Evolutionary conservation across 2,797 vertebrate species (phyloP), one percentile per base, ranked within the genome.

Genomic region (Gephyroberyx darwinii): DNA sequence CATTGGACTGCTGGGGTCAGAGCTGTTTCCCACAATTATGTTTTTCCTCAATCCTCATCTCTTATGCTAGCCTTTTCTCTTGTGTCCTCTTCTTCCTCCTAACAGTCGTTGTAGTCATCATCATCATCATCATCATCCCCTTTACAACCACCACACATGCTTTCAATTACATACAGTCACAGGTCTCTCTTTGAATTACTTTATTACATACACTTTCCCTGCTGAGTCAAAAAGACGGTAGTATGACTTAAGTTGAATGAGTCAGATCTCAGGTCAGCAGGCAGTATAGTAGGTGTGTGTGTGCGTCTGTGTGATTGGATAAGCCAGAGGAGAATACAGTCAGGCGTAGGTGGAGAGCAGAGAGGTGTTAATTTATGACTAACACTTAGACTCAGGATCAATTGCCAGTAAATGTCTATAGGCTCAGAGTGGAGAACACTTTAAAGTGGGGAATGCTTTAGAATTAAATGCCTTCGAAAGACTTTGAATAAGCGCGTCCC

Each of bases 321-420:
- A 84, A 85, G 71, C 80, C 62, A 67, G 82, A 87, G 84, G 82
- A 86, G 77, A 82, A 85, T 69, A 85, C 64, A 77, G 74, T 71
- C 60, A 84, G 62, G 71, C 55, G 54, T 73, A 82, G 82, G 84
- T 70, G 66, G 77, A 69, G 80, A 86, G 77, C 69, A 81, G 80
- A 77, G 72, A 74, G 69, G 79, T 88, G 84, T 84, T 88, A 85
- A 93, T 93, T 92, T 93, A 93, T 92, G 90, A 89, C 89, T 69
- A 90, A 92, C 91, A 92, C 91, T 93, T 92, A 92, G 79, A 88
- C 75, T 78, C 64, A 65, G 86, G 88, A 94, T 93, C 91, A 92
- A 92, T 91, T 88, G 84, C 86, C 86, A 86, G 88, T 87, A 91
- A 92, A 88, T 86, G 88, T 86, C 90, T 78, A 75, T 76, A 61